Percentiles rank a stretch among this genome's conserved stretches.
Evolutionary conservation across 1,140 invertebrate species (phyloP).

Genomic region (Musca domestica): DNA sequence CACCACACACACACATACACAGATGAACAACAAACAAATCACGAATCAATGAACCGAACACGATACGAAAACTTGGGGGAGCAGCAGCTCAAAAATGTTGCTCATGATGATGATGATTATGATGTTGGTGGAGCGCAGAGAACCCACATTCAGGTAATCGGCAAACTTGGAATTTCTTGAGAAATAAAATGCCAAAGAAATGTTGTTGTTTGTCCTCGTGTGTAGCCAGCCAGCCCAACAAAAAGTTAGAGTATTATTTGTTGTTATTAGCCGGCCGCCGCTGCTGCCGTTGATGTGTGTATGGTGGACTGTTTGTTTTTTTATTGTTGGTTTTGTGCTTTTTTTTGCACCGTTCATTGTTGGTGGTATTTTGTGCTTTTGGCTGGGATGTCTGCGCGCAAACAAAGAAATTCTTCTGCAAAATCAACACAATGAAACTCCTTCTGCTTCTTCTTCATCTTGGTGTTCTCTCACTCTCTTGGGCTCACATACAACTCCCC

Average conservation of each 20-base stretch:
- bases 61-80: not conserved
- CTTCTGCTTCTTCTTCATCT: no score
- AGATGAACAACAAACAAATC: conserved; percentile 19
- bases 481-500: no score
- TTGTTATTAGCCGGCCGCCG: no score
- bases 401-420: conserved; percentile 15
- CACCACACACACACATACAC: no score
- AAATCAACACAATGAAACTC: conserved; percentile 4
- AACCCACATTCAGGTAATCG: not conserved
- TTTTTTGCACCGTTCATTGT: not conserved
- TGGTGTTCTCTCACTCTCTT: no score
- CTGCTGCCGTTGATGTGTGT: no score
- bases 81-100: not conserved
- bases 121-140: not conserved
- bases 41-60: not conserved
- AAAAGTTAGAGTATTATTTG: no score
- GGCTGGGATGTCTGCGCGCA: not conserved
- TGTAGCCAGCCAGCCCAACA: no score
- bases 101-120: not conserved
- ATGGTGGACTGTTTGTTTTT: no score
- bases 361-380: not conserved
- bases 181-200: no score
- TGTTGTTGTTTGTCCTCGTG: no score
- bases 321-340: not conserved
- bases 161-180: no score